Conservation (phyloP, 1,140 invertebrate species). For the Goniozus legneri region DNA sequence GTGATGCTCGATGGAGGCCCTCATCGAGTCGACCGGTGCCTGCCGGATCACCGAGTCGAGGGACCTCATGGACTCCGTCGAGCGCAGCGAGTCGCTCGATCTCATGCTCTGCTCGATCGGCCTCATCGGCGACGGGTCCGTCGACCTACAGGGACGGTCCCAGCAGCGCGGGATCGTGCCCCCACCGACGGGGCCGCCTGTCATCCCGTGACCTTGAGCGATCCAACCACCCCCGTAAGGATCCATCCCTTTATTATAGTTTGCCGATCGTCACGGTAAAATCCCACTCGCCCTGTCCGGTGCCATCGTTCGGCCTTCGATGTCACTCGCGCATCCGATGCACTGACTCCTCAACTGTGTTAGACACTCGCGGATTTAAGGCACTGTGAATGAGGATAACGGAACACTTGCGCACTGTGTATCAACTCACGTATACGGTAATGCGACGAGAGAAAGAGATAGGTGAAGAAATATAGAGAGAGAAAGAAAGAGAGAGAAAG, state of each 20-base stretch:
- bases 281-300: constrained; percentile 35
- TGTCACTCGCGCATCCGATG: constrained; percentile 17
- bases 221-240: constrained; percentile 41
- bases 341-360: too few relatives aligned
- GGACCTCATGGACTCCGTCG: constrained; percentile 51
- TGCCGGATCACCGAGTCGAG: constrained; percentile 41
- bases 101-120: constrained; percentile 48
- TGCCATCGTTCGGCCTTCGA: constrained; percentile 32
- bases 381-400: too few relatives aligned
- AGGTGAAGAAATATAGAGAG: neutral
- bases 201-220: constrained; percentile 35
- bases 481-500: neutral
- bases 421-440: too few relatives aligned
- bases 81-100: constrained; percentile 46
- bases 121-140: constrained; percentile 49
- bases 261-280: neutral
- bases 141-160: constrained; percentile 48
- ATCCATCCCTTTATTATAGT: constrained; percentile 41
- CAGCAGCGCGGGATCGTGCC: constrained; percentile 39
- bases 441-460: neutral
- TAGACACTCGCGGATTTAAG: too few relatives aligned
- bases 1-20: constrained; percentile 24
- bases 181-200: constrained; percentile 6
- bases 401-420: too few relatives aligned
- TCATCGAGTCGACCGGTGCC: constrained; percentile 23